phyloP scores from a whole-genome alignment of 2,113 vertebrate species.

The Cygnus buccinator region DNA sequence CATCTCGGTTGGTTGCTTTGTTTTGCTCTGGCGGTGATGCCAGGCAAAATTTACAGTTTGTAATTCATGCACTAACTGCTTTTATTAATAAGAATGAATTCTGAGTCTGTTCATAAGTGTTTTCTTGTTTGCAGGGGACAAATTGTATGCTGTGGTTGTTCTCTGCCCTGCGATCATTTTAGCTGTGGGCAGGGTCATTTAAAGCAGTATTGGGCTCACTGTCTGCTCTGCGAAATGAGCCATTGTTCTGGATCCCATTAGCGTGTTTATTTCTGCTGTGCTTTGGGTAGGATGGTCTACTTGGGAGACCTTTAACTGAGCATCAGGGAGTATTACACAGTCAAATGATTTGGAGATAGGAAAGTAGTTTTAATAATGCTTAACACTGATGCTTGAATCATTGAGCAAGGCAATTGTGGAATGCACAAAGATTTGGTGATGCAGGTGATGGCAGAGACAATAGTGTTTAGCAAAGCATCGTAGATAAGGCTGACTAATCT shows the following conservation, averaged over 20 bases:
- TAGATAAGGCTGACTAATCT: not conserved
- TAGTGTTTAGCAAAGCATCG: not conserved
- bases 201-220: constrained; percentile 37
- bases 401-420: not conserved
- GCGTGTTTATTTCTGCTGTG: constrained; percentile 39
- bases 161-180: constrained; percentile 27
- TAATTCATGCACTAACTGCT: constrained; percentile 46
- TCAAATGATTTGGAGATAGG: not conserved
- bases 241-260: constrained; percentile 62
- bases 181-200: constrained; percentile 59
- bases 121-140: constrained; percentile 18
- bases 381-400: not conserved
- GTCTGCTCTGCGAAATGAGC: constrained; percentile 63
- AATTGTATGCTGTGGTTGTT: not conserved
- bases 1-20: not conserved
- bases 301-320: constrained; percentile 45
- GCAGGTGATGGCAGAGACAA: not conserved
- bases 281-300: constrained; percentile 14
- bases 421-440: not conserved
- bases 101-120: not conserved
- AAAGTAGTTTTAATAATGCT: constrained; percentile 32
- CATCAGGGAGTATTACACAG: constrained; percentile 26
- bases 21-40: constrained; percentile 15
- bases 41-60: constrained; percentile 55
- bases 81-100: constrained; percentile 57